These are phyloP conservation scores for Amiota minor DNA, from an alignment of 2,888 invertebrate species.

Conservation along the genomic window DNA sequence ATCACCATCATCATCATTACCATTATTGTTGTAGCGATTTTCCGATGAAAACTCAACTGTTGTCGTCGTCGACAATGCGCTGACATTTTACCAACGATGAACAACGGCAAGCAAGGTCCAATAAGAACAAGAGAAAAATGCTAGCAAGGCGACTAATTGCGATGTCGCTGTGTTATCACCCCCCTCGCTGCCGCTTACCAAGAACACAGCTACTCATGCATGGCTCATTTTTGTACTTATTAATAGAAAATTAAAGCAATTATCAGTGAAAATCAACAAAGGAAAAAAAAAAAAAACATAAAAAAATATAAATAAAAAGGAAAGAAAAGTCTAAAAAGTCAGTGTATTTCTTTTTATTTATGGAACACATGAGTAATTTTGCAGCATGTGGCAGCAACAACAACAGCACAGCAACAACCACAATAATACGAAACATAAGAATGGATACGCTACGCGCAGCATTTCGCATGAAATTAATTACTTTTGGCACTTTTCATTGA, in stretches of 20 bases:
- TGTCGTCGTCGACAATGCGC: no score
- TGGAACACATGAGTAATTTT: conserved; percentile 57
- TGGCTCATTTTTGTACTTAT: conserved; percentile 52
- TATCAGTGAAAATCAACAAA: conserved; percentile 53
- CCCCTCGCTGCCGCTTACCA: conserved; percentile 8
- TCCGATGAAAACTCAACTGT: no score
- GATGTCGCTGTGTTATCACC: conserved; percentile 51
- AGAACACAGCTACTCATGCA: conserved; percentile 3
- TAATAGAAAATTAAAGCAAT: conserved; percentile 69
- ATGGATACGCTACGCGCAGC: conserved; percentile 54
- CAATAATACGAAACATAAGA: conserved; percentile 23
- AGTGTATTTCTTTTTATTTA: conserved; percentile 20
- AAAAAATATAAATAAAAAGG: conserved; percentile 19
- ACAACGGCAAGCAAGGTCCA: no score
- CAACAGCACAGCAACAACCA: conserved; percentile 53
- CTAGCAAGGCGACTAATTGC: conserved; percentile 65
- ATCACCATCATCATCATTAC: no score
- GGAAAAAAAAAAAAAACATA: conserved; percentile 6
- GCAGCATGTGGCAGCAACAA: conserved; percentile 56
- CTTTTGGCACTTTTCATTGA: conserved; percentile 68
- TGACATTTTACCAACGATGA: no score
- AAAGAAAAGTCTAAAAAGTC: conserved; percentile 48
- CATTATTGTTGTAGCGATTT: no score
- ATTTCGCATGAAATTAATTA: conserved; percentile 68
- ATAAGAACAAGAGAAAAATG: conserved; percentile 34